Base-by-base conservation (phyloP, 1,140 invertebrate genomes). In the Drosophila serrata region DNA sequence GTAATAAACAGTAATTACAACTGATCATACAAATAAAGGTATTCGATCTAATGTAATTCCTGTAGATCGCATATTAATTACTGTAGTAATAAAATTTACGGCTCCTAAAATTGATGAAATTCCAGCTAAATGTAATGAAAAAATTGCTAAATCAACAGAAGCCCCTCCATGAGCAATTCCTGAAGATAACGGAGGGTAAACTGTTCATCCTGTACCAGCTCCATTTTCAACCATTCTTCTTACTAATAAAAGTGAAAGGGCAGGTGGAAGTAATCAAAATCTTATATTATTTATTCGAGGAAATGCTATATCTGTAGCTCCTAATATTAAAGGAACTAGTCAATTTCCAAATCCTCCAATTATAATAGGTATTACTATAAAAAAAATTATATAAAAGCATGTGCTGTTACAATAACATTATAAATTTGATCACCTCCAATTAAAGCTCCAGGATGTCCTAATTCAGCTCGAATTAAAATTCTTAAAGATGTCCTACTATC, bases 341-440 rank as follows among this genome's bases (percentile, higher is more conserved):
- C 95, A 97, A 93, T 97, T 97, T 76, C 95, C 95, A 94, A 97
- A 96, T 79, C 96, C 95, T 46, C 96, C 96, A 94, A 97, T 95
- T 94, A 96, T 94, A 92, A 95, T 94, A 53, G 95, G 96, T 94
- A 96, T 96, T 65, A 96, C 95, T 93, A 96, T 95, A 94, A 96
- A 93, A 81, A 96, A 97, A 95, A 96, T 96, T 94, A 96, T 96
- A 96, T 90, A 93, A 96, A 95, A 68, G 95, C 96, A 94, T 97
- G 95, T 7, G 94, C 93, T 11, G 96, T 97, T 19, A 96, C 94
- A 92, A 96, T 93, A 61, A 94, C 93, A 93, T 96, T 96, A 94
- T 96, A 96, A 92, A 95, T 94, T 94, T 96, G 94, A 87, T 95
- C 94, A 94, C 96, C 94, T 40, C 93, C 93, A 93, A 96, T 94